phyloP scores from a whole-genome alignment of 2,797 vertebrate species.

The Sebastes iracundus region DNA sequence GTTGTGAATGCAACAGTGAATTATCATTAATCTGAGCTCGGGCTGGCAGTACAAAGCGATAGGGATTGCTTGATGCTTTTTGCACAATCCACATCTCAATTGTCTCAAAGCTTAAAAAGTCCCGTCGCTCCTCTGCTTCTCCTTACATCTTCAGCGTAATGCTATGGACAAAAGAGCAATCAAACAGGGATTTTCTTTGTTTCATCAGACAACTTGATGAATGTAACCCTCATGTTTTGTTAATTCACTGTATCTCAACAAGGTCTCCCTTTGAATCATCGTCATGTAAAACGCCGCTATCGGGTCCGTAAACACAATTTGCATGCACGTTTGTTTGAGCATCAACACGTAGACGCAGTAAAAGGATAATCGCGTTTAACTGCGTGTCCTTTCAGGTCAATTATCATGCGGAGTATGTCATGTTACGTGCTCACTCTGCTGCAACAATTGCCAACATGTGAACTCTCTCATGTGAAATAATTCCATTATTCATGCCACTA shows the following conservation, averaged over 20 bases:
- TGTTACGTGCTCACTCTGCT: slow-evolving; percentile 7
- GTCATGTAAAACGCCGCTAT: background rate
- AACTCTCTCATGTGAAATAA: slow-evolving; percentile 63
- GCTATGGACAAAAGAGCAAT: background rate
- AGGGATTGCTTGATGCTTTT: background rate
- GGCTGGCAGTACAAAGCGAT: slow-evolving; percentile 6
- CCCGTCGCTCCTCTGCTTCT: background rate
- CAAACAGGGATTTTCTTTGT: background rate
- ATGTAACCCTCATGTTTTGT: background rate
- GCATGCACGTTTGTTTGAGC: background rate
- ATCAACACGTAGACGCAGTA: background rate
- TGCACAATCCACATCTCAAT: slow-evolving; percentile 7
- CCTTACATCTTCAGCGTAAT: background rate
- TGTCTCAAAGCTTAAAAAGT: background rate
- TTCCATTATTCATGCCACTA: slow-evolving; percentile 59
- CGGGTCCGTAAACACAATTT: background rate
- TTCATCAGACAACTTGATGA: background rate
- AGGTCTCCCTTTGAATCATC: background rate
- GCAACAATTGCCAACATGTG: slow-evolving; percentile 39
- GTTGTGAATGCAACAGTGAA: slow-evolving; percentile 14
- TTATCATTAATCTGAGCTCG: slow-evolving; percentile 21
- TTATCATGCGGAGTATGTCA: slow-evolving; percentile 38
- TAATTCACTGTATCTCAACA: background rate
- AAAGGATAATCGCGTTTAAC: background rate
- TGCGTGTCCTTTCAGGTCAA: slow-evolving; percentile 35